phyloP scores from a whole-genome alignment of 1,140 invertebrate species.

The Choristoneura fumiferana region DNA sequence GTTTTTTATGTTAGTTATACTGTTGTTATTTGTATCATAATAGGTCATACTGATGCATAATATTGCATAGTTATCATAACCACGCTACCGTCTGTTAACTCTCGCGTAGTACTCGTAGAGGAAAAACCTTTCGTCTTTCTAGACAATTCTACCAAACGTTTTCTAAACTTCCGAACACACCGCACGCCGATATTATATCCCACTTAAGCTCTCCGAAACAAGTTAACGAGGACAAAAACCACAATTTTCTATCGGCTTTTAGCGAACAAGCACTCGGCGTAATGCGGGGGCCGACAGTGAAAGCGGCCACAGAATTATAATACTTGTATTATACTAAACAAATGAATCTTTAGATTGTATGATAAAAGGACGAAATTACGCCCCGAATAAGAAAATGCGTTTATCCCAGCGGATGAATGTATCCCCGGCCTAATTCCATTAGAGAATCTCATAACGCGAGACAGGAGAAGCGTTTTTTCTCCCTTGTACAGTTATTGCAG shows the following conservation, averaged over 20 bases:
- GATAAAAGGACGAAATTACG: background rate
- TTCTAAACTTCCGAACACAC: background rate
- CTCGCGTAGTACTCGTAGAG: too few relatives aligned
- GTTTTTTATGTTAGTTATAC: too few relatives aligned
- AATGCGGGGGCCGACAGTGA: background rate
- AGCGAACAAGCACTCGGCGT: constrained; percentile 11
- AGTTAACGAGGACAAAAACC: background rate
- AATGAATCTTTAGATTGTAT: background rate
- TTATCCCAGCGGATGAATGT: background rate
- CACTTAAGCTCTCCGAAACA: background rate
- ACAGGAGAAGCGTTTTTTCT: background rate
- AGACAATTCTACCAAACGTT: background rate
- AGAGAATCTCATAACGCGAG: background rate
- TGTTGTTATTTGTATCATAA: too few relatives aligned
- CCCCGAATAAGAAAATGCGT: constrained; percentile 10
- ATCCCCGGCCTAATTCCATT: constrained; percentile 10
- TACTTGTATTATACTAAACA: background rate
- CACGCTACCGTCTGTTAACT: too few relatives aligned
- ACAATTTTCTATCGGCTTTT: constrained; percentile 9
- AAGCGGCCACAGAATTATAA: background rate
- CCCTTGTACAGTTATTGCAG: background rate
- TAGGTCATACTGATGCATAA: too few relatives aligned
- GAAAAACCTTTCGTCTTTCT: background rate
- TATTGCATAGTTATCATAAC: too few relatives aligned
- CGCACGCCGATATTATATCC: background rate